phyloP scores from a whole-genome alignment of 2,113 vertebrate genomes.

The Casuarius casuarius region DNA sequence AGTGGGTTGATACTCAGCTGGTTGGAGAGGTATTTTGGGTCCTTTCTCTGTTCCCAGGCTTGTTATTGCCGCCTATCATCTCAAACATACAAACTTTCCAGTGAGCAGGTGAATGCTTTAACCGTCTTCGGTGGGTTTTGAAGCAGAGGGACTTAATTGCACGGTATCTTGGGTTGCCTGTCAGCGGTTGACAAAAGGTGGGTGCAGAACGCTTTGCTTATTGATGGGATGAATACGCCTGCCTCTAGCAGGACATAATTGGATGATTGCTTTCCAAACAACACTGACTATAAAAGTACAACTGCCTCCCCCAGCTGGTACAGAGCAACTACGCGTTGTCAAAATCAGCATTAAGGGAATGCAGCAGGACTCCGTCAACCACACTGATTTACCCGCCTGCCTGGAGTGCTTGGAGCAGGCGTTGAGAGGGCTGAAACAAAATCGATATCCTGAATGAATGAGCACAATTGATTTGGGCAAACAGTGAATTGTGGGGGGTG shows the following conservation, averaged over 20 bases:
- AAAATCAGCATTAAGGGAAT: background rate
- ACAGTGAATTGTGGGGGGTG: background rate
- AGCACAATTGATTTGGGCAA: background rate
- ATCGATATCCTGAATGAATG: background rate
- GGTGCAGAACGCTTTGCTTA: rapidly evolving
- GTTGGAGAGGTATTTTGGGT: background rate
- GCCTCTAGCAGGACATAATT: rapidly evolving
- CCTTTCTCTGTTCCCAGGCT: background rate
- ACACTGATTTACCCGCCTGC: rapidly evolving
- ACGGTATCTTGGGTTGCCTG: background rate
- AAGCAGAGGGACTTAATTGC: background rate
- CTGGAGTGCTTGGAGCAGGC: background rate
- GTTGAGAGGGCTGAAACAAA: background rate
- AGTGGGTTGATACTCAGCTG: background rate
- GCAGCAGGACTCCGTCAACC: background rate
- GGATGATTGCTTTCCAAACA: background rate
- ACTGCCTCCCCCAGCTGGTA: background rate
- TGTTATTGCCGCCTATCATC: rapidly evolving
- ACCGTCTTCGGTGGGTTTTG: background rate
- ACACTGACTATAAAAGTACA: background rate
- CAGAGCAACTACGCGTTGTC: rapidly evolving
- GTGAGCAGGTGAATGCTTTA: rapidly evolving
- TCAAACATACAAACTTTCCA: background rate
- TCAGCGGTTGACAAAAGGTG: background rate
- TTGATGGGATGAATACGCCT: rapidly evolving